phyloP scores from a whole-genome alignment of 1,140 invertebrate species.

The Heliconius nattereri region DNA sequence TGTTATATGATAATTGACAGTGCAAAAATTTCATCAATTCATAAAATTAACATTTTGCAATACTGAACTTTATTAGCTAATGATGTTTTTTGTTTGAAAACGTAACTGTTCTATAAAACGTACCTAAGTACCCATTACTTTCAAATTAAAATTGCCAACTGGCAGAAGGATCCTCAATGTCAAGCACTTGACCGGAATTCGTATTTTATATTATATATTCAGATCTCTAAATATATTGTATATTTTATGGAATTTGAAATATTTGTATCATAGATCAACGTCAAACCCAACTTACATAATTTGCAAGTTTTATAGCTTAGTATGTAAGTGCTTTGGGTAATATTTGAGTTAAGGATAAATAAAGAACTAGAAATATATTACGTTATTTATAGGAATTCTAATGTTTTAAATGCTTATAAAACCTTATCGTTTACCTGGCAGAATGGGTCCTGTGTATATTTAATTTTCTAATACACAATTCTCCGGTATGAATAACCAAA shows the following conservation, averaged over 20 bases:
- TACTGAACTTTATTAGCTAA: not conserved
- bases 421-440: not conserved
- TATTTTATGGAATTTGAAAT: slow-evolving; percentile 12
- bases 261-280: slow-evolving; percentile 23
- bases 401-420: not conserved
- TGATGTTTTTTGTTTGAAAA: not conserved
- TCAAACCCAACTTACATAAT: slow-evolving; percentile 20
- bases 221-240: not conserved
- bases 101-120: not conserved
- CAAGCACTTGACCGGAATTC: slow-evolving; percentile 19
- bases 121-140: not conserved
- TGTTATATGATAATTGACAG: too few species aligned
- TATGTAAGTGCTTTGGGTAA: not conserved
- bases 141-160: slow-evolving; percentile 2
- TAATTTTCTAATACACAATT: too few species aligned
- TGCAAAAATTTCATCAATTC: too few species aligned
- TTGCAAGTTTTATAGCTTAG: not conserved
- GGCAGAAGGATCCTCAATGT: not conserved
- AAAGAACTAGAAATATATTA: not conserved
- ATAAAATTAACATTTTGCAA: not conserved
- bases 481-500: too few species aligned
- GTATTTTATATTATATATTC: slow-evolving; percentile 17
- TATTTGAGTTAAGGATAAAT: not conserved
- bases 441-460: not conserved
- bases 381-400: not conserved